Evolutionary conservation across 2,797 vertebrate species (phyloP).

Genomic region (Dendrocincla fuliginosa): DNA sequence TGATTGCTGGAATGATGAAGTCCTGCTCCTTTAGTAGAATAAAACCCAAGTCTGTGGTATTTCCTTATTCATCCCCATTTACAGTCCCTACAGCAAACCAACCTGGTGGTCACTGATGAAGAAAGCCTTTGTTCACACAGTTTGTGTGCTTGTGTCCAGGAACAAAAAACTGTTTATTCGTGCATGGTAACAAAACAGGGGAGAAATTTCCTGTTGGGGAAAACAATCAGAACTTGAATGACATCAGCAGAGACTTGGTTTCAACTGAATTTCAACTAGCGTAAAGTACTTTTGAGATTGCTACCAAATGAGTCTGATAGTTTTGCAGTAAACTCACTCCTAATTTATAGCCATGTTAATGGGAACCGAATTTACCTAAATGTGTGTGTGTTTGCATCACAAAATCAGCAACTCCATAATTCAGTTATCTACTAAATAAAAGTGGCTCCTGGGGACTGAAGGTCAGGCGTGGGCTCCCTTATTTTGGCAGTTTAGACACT

Average conservation of each 20-base stretch:
- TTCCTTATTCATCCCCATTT: background rate
- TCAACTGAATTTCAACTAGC: background rate
- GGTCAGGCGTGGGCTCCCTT: background rate
- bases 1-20: background rate
- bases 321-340: background rate
- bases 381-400: background rate
- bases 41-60: background rate
- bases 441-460: background rate
- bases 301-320: background rate
- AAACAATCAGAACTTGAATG: background rate
- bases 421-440: background rate
- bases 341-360: background rate
- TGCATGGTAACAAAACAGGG: background rate
- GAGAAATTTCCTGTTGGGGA: background rate
- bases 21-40: background rate
- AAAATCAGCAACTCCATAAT: background rate
- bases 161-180: background rate
- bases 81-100: background rate
- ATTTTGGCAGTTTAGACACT: background rate
- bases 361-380: background rate
- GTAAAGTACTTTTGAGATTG: background rate
- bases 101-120: background rate
- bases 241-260: background rate
- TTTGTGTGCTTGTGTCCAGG: background rate
- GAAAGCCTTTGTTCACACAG: background rate